A percentile compares a stretch with the other conserved stretches of the same genome.
Evolutionary conservation across 2,797 vertebrate species (phyloP).

Genomic region (Chelidonichthys spinosus): DNA sequence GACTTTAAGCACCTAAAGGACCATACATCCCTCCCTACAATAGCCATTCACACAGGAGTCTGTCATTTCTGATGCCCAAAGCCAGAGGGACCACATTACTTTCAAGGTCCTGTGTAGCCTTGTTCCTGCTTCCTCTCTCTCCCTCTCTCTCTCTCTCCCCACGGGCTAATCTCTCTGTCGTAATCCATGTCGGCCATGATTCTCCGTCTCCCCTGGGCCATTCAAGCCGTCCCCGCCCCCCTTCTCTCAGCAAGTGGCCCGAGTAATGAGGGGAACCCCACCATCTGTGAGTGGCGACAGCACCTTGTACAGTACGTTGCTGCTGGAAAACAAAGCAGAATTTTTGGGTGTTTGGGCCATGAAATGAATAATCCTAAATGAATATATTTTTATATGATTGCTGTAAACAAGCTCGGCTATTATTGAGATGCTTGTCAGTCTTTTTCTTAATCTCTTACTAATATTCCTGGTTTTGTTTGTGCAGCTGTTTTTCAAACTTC

Average conservation of each 20-base stretch:
- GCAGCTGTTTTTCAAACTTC: neutral
- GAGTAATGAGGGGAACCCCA: conserved; percentile 83
- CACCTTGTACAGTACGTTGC: conserved; percentile 33
- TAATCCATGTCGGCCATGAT: conserved; percentile 82
- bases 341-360: neutral
- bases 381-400: neutral
- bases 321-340: conserved; percentile 25
- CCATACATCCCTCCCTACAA: conserved; percentile 62
- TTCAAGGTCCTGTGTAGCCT: conserved; percentile 72
- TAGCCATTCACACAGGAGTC: conserved; percentile 73
- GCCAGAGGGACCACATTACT: conserved; percentile 79
- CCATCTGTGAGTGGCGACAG: conserved; percentile 81
- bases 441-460: neutral
- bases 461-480: neutral
- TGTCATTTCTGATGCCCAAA: conserved; percentile 74
- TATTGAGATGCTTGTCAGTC: neutral
- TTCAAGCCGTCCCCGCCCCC: conserved; percentile 64
- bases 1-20: conserved; percentile 84
- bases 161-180: conserved; percentile 81
- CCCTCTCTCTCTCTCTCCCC: conserved; percentile 34
- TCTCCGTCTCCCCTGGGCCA: conserved; percentile 77
- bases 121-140: conserved; percentile 36
- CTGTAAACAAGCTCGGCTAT: neutral
- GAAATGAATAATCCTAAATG: conserved; percentile 13
- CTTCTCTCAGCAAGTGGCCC: conserved; percentile 81